Base-by-base conservation (phyloP, 2,888 invertebrate genomes). In the Rhopalosiphum nymphaeae region DNA sequence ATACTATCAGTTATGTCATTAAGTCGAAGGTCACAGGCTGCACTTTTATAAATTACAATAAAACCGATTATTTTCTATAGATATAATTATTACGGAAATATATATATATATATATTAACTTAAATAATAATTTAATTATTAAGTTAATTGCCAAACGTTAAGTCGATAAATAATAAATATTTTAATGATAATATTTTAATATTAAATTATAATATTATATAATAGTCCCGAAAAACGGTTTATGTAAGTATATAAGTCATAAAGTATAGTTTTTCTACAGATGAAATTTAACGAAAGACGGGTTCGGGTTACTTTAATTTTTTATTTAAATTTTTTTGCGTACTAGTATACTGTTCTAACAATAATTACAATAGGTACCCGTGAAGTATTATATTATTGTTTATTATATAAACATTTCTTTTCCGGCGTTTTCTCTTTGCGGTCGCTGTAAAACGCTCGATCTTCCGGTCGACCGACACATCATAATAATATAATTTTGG, bases 11-110 rank as follows among this genome's bases (percentile, higher is more conserved):
- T 78, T 78, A 78, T 46, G 86, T 86, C 86, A 46, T 86, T 16
- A 46, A 46, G 86, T 86, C 86, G 86, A 86, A 86, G 86, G 86
- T 86, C 46, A 86, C 29, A 29, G 29, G 49, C n/a, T 86, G 86
- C 44, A 29, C 86, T 86, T 86, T 86, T 86, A 86, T 46, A 46
- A 49, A 44, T 46, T 44, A 46, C 86, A 29, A 78, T 78, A 46
- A 86, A 86, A 13, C 46, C 46, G 46, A 49, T 86, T 86, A 86
- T 86, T 46, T 86, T 86, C 86, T 5, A 49, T 46, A 46, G 46
- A 86, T 86, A 86, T 86, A 29, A 86, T 46, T 86, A 46, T 46
- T 86, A 56, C 57, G 44, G 42, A 89, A 26, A 57, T 42, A 21
- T 44, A 67, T 61, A 61, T 61, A n/a, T 67, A 67, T 67, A 61